A percentile compares a stretch with the other conserved stretches of the same genome.
Conservation (phyloP, 2,888 invertebrate genomes). For the Asteroscopus sphinx region DNA sequence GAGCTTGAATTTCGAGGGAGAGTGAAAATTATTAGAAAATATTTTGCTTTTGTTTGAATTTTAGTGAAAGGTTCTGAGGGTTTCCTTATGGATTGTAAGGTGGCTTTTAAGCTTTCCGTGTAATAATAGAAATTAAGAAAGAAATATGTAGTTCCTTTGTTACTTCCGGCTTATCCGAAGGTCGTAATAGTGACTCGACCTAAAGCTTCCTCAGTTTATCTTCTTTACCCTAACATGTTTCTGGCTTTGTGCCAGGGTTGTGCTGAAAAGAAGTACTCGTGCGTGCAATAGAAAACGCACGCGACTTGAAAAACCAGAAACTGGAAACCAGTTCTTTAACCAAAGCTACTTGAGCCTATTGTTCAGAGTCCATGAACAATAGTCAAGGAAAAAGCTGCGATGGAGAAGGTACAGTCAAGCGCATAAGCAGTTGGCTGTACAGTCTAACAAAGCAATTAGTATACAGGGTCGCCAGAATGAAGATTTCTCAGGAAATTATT, state of each 20-base stretch:
- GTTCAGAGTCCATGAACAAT: slow-evolving; percentile 26
- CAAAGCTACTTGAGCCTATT: slow-evolving; percentile 33
- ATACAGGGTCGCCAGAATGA: no score
- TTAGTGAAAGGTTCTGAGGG: background rate
- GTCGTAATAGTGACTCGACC: slow-evolving; percentile 28
- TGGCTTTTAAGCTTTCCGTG: background rate
- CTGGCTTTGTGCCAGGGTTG: slow-evolving; percentile 42
- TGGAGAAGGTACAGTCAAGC: background rate
- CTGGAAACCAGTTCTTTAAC: slow-evolving; percentile 32
- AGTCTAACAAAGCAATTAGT: no score
- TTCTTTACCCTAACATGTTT: slow-evolving; percentile 19
- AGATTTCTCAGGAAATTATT: no score
- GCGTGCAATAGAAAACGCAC: slow-evolving; percentile 34
- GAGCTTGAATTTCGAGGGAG: slow-evolving; percentile 34
- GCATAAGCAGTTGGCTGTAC: no score
- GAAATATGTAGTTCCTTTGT: background rate
- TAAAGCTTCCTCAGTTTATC: slow-evolving; percentile 24
- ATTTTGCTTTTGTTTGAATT: slow-evolving; percentile 34
- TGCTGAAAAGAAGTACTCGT: slow-evolving; percentile 37
- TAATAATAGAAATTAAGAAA: background rate
- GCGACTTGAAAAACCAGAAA: slow-evolving; percentile 33
- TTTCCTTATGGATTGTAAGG: slow-evolving; percentile 4
- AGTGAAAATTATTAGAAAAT: slow-evolving; percentile 40
- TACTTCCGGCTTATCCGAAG: slow-evolving; percentile 21
- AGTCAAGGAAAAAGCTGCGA: slow-evolving; percentile 5